Evolutionary conservation across 2,113 vertebrate genomes (phyloP).

Genomic region (Syrrhaptes paradoxus): DNA sequence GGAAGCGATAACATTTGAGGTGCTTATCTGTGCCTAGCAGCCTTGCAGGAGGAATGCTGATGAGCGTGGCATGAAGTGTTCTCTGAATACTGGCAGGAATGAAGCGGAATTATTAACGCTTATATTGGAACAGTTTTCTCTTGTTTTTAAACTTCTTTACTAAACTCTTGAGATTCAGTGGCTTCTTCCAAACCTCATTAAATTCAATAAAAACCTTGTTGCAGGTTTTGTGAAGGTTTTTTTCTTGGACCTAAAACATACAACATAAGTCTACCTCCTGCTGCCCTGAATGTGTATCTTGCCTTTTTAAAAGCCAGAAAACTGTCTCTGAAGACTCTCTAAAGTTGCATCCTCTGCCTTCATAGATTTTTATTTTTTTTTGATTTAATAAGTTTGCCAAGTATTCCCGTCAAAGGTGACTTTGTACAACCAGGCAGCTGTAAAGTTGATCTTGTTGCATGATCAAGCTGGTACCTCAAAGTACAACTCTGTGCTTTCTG

Average conservation of each 20-base stretch:
- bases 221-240: neutral
- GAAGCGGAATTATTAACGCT: neutral
- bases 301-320: constrained; percentile 15
- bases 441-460: neutral
- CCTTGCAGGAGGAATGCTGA: constrained; percentile 18
- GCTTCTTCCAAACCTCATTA: constrained; percentile 14
- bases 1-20: constrained; percentile 53
- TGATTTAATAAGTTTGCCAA: neutral
- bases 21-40: constrained; percentile 68
- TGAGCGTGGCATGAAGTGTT: neutral
- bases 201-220: constrained; percentile 30
- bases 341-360: neutral
- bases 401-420: neutral
- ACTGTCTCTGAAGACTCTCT: neutral
- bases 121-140: neutral
- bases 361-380: neutral
- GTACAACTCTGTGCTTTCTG: neutral
- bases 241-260: neutral
- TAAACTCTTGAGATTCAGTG: neutral
- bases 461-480: neutral
- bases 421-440: neutral
- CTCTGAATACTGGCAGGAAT: neutral
- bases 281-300: neutral
- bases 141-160: neutral
- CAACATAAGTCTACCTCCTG: neutral